Evolutionary conservation across 1,140 invertebrate genomes (phyloP), one percentile per base, ranked within the genome.

Genomic region (Macrostomum lignano): DNA sequence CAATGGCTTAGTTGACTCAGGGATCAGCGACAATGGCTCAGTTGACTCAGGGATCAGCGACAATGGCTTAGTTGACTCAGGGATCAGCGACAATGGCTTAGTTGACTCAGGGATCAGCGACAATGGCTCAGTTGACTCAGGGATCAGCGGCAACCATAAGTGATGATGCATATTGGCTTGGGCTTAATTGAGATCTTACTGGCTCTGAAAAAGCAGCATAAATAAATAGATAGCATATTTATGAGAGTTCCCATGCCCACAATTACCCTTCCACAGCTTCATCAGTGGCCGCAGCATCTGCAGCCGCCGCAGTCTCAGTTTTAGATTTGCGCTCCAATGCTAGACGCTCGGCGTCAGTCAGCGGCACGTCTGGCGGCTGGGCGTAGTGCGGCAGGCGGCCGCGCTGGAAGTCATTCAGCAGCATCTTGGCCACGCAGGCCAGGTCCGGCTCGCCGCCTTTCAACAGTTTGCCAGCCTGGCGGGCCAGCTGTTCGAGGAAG

Each of bases 391-490:
- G 86, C 24, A 96, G 59, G 58, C 84, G 86, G 9, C 88, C 88
- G 46, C 91, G 66, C 58, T 96, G 88, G 72, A 77, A 98, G 55
- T 98, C 91, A 64, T 96, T 98, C 0, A 98, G 60, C 2, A 98
- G 69, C 73, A 91, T 91, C 52, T 74, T 75, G 1, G 91, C 71
- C 10, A 75, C 72, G 29, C 72, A 72, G 29, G 63, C 59, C 7
- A 86, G 62, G 60, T 96, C 82, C 7, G 88, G 78, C 54, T 96
- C 82, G 17, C 82, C 88, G 42, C 81, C 81, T 46, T 91, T 94
- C 1, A 91, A 52, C 25, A 98, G 58, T 60, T 79, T 86, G 7
- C 91, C 88, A 17, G 64, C 69, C 44, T 70, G 68, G 29, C 64
- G 61, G 0, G 84, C 81, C 35, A 93, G 47, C 54, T 88, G 73